Conservation (phyloP, 2,888 invertebrate genomes). For the Nephrotoma guestfalica region DNA sequence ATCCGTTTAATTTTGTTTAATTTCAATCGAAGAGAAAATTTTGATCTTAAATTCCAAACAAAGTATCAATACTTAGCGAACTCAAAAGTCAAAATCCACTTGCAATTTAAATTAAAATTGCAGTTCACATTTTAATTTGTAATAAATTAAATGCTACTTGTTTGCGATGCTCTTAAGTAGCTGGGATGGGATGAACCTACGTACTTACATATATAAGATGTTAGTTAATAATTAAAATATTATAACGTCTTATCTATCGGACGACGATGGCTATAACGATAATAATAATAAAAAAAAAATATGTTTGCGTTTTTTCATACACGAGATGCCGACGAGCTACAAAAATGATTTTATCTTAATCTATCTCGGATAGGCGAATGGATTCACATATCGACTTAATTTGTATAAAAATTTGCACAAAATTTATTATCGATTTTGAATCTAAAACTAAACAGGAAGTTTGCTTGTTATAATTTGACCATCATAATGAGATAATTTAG, state of each 20-base stretch:
- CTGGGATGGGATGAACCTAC: neutral
- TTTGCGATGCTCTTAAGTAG: neutral
- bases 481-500: neutral
- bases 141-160: neutral
- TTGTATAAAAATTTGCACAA: neutral
- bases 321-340: neutral
- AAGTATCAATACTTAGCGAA: neutral
- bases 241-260: neutral
- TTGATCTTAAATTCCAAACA: neutral
- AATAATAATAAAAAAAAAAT: neutral
- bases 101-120: neutral
- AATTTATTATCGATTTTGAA: neutral
- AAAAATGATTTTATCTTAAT: neutral
- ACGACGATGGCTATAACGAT: neutral
- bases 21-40: neutral
- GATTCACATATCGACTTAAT: neutral
- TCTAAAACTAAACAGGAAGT: neutral
- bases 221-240: neutral
- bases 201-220: neutral
- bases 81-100: neutral
- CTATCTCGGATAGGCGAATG: neutral
- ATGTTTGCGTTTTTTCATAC: neutral
- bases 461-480: neutral
- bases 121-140: neutral
- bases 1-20: neutral